Evolutionary conservation across 64 coral and sea anemone species (phyloP), one percentile per base, ranked within the genome.

Genomic region (Cladopsammia gracilis): DNA sequence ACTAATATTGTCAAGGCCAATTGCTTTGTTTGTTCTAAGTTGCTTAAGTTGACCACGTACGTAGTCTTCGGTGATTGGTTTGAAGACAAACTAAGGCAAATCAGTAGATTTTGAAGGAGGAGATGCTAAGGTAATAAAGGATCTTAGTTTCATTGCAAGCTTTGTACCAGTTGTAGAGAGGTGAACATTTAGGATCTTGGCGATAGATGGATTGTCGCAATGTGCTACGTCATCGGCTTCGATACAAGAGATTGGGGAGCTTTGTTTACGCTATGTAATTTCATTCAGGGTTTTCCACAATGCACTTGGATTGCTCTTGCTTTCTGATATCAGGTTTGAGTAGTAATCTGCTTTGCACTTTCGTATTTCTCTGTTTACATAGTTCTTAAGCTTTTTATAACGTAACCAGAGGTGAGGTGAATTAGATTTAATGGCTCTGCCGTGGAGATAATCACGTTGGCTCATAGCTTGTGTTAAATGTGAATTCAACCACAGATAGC

Each of bases 381-480:
- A 74, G 24, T 75, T 76, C 53, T 60, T 74, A 60, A 73, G 71
- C 5, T 80, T 6, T 25, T 58, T 80, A 58, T 58, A 80, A 14
- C 58, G 52, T 80, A 20, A 34, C 77, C 86, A 73, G 18, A 56
- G 86, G 4, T 75, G 1, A 15, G 25, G 2, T 11, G 86, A 88
- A 4, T 88, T 88, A 8, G 70, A 76, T 88, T 88, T 76, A 13
- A 88, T 13, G 19, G 86, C 54, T 75, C 45, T 88, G 1, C 71
- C n/a, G 44, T 88, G 86, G 58, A 42, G 45, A 74, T 25, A n/a
- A 60, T 88, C 70, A 20, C 70, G 70, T 88, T 88, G 20, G 51
- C n/a, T 1, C 77, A 80, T 80, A 61, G 24, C 74, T n/a, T 89
- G 1, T n/a, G 56, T 62, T 66, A 89, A 50, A 4, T 43, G 11